Conservation (phyloP, 2,797 vertebrate genomes). For the Amphiprion clarkii region DNA sequence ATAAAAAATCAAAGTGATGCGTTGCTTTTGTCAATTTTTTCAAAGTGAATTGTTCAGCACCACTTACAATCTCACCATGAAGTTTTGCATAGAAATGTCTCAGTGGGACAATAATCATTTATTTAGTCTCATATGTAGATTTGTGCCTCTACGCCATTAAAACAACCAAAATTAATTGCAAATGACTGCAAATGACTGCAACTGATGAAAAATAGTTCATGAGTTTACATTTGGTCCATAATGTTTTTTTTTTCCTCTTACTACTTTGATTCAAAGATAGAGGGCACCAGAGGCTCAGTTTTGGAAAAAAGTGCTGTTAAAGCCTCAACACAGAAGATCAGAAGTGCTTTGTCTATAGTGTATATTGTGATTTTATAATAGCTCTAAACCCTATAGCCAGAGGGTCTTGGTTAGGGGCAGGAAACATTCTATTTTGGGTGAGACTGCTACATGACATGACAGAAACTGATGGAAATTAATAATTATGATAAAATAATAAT, state of each 20-base stretch:
- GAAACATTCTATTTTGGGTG: not conserved
- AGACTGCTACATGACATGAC: constrained; percentile 5
- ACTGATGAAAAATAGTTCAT: constrained; percentile 5
- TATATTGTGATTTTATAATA: constrained; percentile 15
- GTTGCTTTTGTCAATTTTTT: constrained; percentile 48
- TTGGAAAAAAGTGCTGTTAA: constrained; percentile 34
- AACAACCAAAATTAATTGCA: not conserved
- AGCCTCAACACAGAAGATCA: constrained; percentile 18
- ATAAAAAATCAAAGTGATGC: constrained; percentile 61
- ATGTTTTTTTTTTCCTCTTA: not conserved
- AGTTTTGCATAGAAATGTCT: constrained; percentile 11
- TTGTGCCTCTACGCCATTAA: not conserved
- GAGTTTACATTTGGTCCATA: constrained; percentile 8
- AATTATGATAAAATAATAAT: not conserved
- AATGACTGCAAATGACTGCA: constrained; percentile 14
- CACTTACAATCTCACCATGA: constrained; percentile 46
- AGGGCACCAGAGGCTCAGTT: constrained; percentile 81
- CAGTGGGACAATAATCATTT: constrained; percentile 10
- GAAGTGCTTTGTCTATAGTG: constrained; percentile 30
- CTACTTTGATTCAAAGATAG: constrained; percentile 61
- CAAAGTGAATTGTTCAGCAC: constrained; percentile 61
- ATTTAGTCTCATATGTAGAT: constrained; percentile 12
- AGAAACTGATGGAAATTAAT: not conserved
- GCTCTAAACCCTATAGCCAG: not conserved
- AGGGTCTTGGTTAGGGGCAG: not conserved